Evolutionary conservation across 2,888 invertebrate genomes (phyloP), one percentile per base, ranked within the genome.

Genomic region (Fragum fragum): DNA sequence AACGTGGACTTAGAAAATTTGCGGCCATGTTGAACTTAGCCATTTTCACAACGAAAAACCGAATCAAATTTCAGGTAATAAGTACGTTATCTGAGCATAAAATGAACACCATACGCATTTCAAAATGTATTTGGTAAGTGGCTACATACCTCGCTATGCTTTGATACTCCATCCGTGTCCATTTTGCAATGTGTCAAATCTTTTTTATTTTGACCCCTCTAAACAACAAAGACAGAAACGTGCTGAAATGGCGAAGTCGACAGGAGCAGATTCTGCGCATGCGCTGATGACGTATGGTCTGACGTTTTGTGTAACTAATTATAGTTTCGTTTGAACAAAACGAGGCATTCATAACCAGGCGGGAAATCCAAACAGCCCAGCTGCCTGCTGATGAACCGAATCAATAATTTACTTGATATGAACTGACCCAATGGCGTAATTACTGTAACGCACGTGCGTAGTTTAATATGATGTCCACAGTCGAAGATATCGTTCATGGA

Each of bases 11-110:
- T 90, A 90, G 91, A 90, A 90, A 91, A 88, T 90, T 88, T 89
- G 86, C 92, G 87, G 92, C 92, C 92, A 92, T 92, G 83, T 92
- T 92, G 86, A 90, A 91, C 91, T 89, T 90, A 85, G 91, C 81
- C 87, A 83, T 82, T 87, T 88, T 88, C 81, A 36, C 59, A 52
- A 53, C 66, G 70, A 85, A 85, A 85, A 85, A 66, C 69, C 7
- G 2, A 14, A n/a, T 57, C 21, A 52, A 78, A 57, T 74, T 78
- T 78, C 72, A 69, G n/a, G 73, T 70, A 68, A 55, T 81, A 83
- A 85, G 66, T 52, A 5, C 53, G 28, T n/a, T 11, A 36, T n/a
- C 28, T 26, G 14, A 47, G 16, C 7, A 23, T 23, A 42, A 6
- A 55, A 18, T 23, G 18, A 21, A 6, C 18, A 42, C 52, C 26